Evolutionary conservation across 2,888 invertebrate species (phyloP).

Genomic region (Mongoloraphidia duomilia): DNA sequence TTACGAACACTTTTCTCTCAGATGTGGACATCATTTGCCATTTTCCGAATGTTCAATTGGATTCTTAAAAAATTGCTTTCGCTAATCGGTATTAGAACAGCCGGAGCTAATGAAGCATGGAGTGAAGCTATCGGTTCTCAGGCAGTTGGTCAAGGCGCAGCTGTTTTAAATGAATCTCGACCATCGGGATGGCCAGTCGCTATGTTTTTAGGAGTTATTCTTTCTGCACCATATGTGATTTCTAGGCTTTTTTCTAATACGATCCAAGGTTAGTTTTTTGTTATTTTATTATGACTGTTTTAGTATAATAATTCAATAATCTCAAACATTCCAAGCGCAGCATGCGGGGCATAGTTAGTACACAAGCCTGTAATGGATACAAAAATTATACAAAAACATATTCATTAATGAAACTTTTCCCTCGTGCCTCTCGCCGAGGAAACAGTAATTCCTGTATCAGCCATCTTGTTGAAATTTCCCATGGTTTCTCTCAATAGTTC

Average conservation of each 20-base stretch:
- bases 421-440: no score
- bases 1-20: slow-evolving; percentile 71
- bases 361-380: no score
- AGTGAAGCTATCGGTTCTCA: slow-evolving; percentile 30
- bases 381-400: no score
- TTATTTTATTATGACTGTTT: no score
- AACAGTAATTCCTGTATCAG: no score
- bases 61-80: slow-evolving; percentile 60
- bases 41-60: slow-evolving; percentile 69
- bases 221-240: slow-evolving; percentile 85
- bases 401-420: no score
- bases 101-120: slow-evolving; percentile 25
- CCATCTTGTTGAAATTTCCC: no score
- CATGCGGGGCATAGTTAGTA: no score
- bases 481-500: no score
- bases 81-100: slow-evolving; percentile 43
- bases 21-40: slow-evolving; percentile 74
- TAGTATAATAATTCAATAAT: no score
- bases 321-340: no score
- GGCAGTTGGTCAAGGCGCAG: slow-evolving; percentile 24
- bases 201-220: slow-evolving; percentile 74
- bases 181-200: slow-evolving; percentile 73
- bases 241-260: slow-evolving; percentile 32
- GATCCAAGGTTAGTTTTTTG: no score
- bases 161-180: slow-evolving; percentile 26